phyloP scores from a whole-genome alignment of 2,113 vertebrate genomes.

The Grantiella picta region DNA sequence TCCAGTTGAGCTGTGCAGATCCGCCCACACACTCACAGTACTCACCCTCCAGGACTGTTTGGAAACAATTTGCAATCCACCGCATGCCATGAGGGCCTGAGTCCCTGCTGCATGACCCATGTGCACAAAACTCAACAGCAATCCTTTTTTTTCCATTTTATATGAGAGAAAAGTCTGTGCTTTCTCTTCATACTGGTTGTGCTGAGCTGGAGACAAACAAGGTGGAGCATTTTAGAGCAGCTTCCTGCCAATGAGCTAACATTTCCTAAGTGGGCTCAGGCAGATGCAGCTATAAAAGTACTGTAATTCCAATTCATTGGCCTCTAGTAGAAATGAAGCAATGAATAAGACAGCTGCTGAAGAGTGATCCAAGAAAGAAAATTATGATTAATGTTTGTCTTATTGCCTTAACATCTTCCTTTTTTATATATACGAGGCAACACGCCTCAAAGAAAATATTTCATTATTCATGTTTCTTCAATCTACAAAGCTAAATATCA shows the following conservation, averaged over 20 bases:
- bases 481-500: background rate
- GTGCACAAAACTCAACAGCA: background rate
- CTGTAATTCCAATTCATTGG: slow-evolving; percentile 7
- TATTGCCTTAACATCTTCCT: background rate
- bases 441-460: background rate
- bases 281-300: slow-evolving; percentile 39
- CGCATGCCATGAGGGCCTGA: background rate
- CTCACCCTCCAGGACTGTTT: background rate
- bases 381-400: slow-evolving; percentile 6
- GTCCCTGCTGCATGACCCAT: background rate
- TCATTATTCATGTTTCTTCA: background rate
- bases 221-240: background rate
- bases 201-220: background rate
- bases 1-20: background rate
- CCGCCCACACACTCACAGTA: background rate
- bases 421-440: background rate
- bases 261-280: slow-evolving; percentile 28
- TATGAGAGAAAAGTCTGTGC: background rate
- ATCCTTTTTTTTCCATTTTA: background rate
- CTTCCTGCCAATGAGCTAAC: slow-evolving; percentile 22
- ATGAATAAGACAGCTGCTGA: slow-evolving; percentile 44
- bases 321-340: slow-evolving; percentile 7
- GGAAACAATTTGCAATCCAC: background rate
- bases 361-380: slow-evolving; percentile 10
- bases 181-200: background rate